phyloP scores from a whole-genome alignment of 2,797 vertebrate genomes.

The Cyclura pinguis region DNA sequence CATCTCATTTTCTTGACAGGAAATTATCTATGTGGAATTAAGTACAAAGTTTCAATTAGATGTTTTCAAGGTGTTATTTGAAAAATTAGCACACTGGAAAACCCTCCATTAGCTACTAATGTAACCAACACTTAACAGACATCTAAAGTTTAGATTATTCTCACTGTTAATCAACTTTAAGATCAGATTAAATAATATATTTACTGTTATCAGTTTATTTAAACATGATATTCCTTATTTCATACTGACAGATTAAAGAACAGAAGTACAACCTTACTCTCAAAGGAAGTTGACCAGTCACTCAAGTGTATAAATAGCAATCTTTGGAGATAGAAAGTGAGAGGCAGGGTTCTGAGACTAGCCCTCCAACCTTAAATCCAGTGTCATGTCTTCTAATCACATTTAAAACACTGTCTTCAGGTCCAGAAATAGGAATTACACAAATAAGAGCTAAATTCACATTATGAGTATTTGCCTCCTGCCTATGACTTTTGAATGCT shows the following conservation, averaged over 20 bases:
- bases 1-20: background rate
- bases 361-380: background rate
- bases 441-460: background rate
- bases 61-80: background rate
- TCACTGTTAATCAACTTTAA: background rate
- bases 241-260: background rate
- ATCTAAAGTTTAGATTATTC: background rate
- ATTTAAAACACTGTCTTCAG: background rate
- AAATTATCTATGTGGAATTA: background rate
- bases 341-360: background rate
- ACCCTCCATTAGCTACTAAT: background rate
- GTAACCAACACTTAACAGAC: background rate
- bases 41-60: background rate
- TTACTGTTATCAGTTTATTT: background rate
- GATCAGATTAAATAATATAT: background rate
- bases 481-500: background rate
- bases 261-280: background rate
- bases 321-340: background rate
- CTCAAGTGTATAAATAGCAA: background rate
- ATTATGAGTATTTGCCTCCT: background rate
- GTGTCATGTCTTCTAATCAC: background rate
- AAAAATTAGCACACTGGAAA: background rate
- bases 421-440: background rate
- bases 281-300: background rate
- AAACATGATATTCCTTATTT: background rate